Percentiles rank a stretch among this genome's conserved stretches.
Conservation (phyloP, 2,888 invertebrate genomes). For the Sthenelais limicola region DNA sequence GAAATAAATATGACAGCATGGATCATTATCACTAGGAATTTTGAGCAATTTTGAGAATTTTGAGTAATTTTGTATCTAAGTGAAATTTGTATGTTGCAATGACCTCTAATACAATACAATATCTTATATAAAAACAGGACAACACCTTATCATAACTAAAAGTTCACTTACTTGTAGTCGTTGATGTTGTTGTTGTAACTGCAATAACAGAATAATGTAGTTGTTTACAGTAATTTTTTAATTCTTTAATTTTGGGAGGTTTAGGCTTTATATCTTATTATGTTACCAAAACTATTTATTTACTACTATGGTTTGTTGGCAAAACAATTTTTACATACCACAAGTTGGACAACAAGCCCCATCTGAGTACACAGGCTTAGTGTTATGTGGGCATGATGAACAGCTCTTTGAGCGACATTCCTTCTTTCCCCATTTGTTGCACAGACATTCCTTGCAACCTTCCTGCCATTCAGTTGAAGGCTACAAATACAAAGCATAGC, state of each 20-base stretch:
- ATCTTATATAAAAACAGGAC: neutral
- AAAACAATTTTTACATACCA: too few species aligned
- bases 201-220: neutral
- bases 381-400: neutral
- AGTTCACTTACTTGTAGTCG: slow-evolving; percentile 8
- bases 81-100: neutral
- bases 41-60: neutral
- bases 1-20: neutral
- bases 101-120: neutral
- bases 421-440: slow-evolving; percentile 12
- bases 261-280: too few species aligned
- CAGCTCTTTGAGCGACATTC: neutral
- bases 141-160: neutral
- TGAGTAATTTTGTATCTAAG: neutral
- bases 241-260: too few species aligned
- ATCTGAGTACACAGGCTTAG: neutral
- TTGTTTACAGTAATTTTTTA: neutral
- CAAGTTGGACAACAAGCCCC: slow-evolving; percentile 19
- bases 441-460: slow-evolving; percentile 3
- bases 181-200: neutral
- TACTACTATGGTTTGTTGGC: too few species aligned
- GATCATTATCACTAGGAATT: neutral
- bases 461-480: neutral
- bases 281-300: too few species aligned
- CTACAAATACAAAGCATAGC: too few species aligned